Percentiles rank a stretch among this genome's conserved stretches.
These are phyloP conservation scores for Spheniscus mendiculus DNA, from an alignment of 2,113 vertebrate genomes.

Conservation along the genomic window DNA sequence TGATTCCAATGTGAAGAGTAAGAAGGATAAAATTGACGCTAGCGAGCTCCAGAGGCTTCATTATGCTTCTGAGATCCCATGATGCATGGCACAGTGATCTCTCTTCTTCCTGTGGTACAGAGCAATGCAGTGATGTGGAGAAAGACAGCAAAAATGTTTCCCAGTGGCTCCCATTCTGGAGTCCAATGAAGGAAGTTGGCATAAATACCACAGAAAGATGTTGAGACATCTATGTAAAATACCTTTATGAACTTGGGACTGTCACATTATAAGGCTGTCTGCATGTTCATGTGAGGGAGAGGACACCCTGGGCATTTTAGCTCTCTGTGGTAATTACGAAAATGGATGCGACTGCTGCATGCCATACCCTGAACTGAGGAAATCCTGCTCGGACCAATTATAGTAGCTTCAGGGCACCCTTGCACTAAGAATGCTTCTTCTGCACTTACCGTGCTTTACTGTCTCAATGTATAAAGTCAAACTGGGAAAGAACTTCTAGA, in stretches of 20 bases:
- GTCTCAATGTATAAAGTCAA: not conserved
- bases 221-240: not conserved
- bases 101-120: not conserved
- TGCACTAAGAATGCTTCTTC: not conserved
- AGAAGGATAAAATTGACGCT: not conserved
- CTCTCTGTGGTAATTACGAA: not conserved
- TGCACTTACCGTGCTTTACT: not conserved
- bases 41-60: not conserved
- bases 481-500: not conserved
- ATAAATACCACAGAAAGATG: not conserved
- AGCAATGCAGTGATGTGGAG: not conserved
- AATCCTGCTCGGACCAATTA: not conserved
- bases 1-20: not conserved
- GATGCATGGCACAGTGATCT: not conserved
- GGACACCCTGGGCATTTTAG: not conserved
- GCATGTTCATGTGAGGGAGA: not conserved
- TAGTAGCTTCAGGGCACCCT: not conserved
- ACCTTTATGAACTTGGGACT: not conserved
- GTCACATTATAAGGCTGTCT: not conserved
- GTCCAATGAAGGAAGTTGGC: fast-evolving
- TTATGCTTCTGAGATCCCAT: not conserved
- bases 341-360: not conserved
- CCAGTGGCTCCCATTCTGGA: not conserved
- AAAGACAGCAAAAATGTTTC: not conserved
- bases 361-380: not conserved